These are phyloP conservation scores for Lobophora halterata DNA, from an alignment of 2,888 invertebrate genomes.

Conservation along the genomic window DNA sequence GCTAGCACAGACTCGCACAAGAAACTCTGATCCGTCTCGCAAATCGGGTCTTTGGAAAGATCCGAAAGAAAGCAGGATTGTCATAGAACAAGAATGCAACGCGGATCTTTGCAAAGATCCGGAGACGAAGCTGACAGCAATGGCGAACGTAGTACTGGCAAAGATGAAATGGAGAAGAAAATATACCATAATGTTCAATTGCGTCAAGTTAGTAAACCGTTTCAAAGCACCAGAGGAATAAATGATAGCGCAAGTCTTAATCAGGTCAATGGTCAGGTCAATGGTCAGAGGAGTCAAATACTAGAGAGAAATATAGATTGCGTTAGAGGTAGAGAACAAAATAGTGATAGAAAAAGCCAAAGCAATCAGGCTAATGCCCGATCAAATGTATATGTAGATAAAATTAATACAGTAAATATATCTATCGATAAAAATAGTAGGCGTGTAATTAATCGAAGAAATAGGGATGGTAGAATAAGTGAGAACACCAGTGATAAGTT, in stretches of 20 bases:
- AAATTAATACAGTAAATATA: conserved; percentile 19
- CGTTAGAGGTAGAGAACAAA: conserved; percentile 27
- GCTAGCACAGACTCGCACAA: conserved; percentile 69
- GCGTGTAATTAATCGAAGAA: conserved; percentile 19
- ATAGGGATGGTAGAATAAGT: conserved; percentile 13
- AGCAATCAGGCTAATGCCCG: conserved; percentile 12
- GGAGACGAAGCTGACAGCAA: conserved; percentile 5
- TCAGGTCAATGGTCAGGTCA: no score
- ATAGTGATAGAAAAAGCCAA: conserved; percentile 20
- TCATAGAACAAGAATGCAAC: conserved; percentile 2
- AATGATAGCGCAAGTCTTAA: conserved; percentile 1
- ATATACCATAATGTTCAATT: not conserved
- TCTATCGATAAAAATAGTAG: conserved; percentile 3
- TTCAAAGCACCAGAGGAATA: conserved; percentile 1
- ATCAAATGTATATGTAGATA: conserved; percentile 14
- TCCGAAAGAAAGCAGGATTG: conserved; percentile 31
- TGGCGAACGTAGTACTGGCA: conserved; percentile 1
- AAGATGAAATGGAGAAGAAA: conserved; percentile 3
- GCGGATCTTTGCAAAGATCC: conserved; percentile 30
- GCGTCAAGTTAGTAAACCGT: conserved; percentile 2
- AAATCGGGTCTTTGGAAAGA: conserved; percentile 43
- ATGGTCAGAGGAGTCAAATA: conserved; percentile 21
- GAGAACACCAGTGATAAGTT: conserved; percentile 27
- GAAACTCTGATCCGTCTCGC: conserved; percentile 72
- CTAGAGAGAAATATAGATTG: conserved; percentile 27